Base-by-base conservation (phyloP, 1,140 invertebrate species). In the Phthorimaea operculella region DNA sequence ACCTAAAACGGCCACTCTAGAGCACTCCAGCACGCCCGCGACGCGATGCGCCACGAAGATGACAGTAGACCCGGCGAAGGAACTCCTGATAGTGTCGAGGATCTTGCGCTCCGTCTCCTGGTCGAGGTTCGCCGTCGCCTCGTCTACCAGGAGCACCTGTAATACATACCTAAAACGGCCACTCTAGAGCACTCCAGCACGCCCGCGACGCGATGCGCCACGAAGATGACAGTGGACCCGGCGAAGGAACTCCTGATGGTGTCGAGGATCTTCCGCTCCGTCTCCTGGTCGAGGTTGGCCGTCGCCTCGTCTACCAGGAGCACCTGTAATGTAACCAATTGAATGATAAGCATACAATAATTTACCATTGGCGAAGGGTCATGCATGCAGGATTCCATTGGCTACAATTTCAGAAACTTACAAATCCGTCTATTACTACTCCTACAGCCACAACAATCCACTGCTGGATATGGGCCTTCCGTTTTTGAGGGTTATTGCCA, bases 241-340 rank as follows among this genome's bases (percentile, higher is more conserved):
- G 88, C 88, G 74, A 98, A 98, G 33, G 90, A 90, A 62, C 90
- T 90, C 39, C 92, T 88, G 49, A 99, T 89, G 0, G 94, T 94
- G 62, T 91, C 85, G 79, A 98, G 94, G 64, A 99, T 96, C 47
- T 91, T 86, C 54, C 91, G 88, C 77, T 98, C 96, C 0, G 95
- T 97, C 60, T 96, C 92, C 54, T 90, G 87, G 86, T 99, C 97
- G 44, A 98, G 89, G 78, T 95, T 96, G 0, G 97, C 96, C 1
- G 97, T 99, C 1, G 96, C 97, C 87, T 99, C 97, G 82, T 99
- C 97, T 52, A 99, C 92, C 65, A 96, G 93, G 8, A 99, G 80
- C 57, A 99, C 92, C 91, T 97, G 81, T 5, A 55, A 59, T 28
- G 17, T 33, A 47, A 16, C n/a, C n/a, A n/a, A n/a, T n/a, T n/a